phyloP scores from a whole-genome alignment of 2,113 vertebrate species.

The Calidris pugnax region DNA sequence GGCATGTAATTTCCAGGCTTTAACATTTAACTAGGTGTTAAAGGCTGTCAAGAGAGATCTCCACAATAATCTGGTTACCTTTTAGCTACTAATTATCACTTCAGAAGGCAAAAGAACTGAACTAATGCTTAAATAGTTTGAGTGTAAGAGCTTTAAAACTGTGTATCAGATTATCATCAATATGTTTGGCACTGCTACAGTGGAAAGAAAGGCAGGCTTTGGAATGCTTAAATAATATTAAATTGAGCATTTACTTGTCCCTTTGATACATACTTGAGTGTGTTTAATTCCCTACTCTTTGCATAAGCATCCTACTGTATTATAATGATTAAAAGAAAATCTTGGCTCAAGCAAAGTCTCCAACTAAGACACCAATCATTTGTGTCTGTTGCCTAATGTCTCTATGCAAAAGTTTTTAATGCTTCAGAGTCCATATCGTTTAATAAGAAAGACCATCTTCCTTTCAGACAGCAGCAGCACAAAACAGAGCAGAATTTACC shows the following conservation, averaged over 20 bases:
- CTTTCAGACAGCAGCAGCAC: background rate
- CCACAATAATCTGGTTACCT: background rate
- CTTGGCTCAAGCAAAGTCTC: background rate
- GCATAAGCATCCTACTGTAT: background rate
- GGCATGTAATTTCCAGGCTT: background rate
- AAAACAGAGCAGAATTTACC: background rate
- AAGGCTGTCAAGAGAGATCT: background rate
- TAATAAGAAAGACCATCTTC: background rate
- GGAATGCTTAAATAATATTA: background rate
- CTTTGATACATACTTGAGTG: background rate
- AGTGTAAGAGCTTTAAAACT: background rate
- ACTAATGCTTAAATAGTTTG: background rate
- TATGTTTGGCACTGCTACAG: background rate
- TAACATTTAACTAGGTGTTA: background rate
- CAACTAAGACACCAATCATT: background rate
- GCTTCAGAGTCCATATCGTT: background rate
- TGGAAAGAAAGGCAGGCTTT: background rate
- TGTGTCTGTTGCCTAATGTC: background rate
- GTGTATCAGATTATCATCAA: background rate
- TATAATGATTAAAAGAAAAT: background rate
- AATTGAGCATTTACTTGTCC: background rate
- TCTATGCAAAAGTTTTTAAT: background rate
- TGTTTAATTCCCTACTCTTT: background rate
- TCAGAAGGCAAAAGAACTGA: background rate
- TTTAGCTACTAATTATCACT: conserved; percentile 7